Conservation (phyloP, 2,888 invertebrate genomes). For the Timema cristinae region DNA sequence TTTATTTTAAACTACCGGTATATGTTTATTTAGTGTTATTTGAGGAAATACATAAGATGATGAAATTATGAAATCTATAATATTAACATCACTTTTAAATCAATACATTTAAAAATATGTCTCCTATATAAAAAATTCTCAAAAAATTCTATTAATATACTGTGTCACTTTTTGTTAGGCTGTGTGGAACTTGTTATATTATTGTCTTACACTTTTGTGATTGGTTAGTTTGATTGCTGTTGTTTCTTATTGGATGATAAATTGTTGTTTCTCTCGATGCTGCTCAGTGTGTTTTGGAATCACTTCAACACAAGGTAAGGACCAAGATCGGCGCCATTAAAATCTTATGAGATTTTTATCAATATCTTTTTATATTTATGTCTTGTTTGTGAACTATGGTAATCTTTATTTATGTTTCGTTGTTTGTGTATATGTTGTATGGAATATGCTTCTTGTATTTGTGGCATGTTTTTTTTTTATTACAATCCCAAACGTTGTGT, state of each 20-base stretch:
- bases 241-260: slow-evolving; percentile 18
- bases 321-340: neutral
- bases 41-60: no score
- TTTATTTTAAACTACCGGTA: no score
- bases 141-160: no score
- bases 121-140: no score
- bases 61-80: no score
- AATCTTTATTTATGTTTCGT: slow-evolving; percentile 41
- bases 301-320: slow-evolving; percentile 98
- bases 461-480: slow-evolving; percentile 44
- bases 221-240: slow-evolving; percentile 2
- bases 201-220: slow-evolving; percentile 9
- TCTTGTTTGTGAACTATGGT: slow-evolving; percentile 42
- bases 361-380: slow-evolving; percentile 38
- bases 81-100: no score
- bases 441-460: slow-evolving; percentile 35
- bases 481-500: slow-evolving; percentile 50
- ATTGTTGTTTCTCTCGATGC: slow-evolving; percentile 57
- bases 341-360: neutral
- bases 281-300: slow-evolving; percentile 94
- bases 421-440: slow-evolving; percentile 30
- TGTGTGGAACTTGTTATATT: neutral
- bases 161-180: no score
- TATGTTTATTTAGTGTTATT: no score
- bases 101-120: no score